phyloP scores from a whole-genome alignment of 2,888 invertebrate genomes.

The Coecobrya sp. region DNA sequence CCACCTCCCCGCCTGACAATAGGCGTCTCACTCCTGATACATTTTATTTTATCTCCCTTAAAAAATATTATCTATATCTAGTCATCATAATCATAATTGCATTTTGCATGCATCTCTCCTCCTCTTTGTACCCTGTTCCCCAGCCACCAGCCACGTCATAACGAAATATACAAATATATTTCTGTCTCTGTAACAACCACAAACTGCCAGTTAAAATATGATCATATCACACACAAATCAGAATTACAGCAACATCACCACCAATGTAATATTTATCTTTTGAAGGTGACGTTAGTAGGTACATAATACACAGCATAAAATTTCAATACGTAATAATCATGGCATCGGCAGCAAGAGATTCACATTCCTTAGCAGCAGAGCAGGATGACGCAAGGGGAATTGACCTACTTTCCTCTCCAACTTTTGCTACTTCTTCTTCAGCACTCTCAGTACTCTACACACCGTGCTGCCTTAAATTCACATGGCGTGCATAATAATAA shows the following conservation, averaged over 20 bases:
- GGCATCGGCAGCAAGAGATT: neutral
- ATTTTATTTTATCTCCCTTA: neutral
- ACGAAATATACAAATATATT: conserved; percentile 4
- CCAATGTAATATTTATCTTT: conserved; percentile 12
- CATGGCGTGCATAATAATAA: conserved; percentile 71
- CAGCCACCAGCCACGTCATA: neutral
- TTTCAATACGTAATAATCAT: neutral
- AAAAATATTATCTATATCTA: neutral
- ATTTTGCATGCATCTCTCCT: conserved; percentile 11
- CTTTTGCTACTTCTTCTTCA: conserved; percentile 35
- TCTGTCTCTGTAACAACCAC: conserved; percentile 32
- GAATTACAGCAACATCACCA: neutral
- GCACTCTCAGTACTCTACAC: neutral
- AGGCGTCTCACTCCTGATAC: neutral
- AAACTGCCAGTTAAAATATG: neutral
- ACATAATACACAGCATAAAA: neutral
- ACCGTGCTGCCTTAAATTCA: conserved; percentile 15
- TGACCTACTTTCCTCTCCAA: conserved; percentile 79
- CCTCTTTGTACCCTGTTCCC: neutral
- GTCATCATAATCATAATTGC: neutral
- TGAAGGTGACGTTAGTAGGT: conserved; percentile 11
- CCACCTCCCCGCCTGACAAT: neutral
- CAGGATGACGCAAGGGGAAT: conserved; percentile 81
- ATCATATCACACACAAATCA: neutral
- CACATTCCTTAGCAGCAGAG: conserved; percentile 46